Percentiles rank a stretch among this genome's conserved stretches.
Conservation (phyloP, 2,888 invertebrate genomes). For the Eristalis intricaria region DNA sequence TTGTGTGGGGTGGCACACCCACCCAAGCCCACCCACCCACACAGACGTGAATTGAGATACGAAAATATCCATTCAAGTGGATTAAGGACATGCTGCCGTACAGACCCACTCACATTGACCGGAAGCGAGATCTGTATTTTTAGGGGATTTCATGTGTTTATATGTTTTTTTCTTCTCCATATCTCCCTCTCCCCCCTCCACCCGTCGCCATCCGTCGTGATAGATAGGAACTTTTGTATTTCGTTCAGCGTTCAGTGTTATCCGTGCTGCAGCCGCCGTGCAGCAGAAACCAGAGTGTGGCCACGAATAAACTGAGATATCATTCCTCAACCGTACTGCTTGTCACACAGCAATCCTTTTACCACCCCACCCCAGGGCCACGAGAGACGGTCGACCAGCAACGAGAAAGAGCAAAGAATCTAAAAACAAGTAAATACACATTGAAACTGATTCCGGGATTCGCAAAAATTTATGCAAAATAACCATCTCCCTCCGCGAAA, state of each 20-base stretch:
- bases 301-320: neutral
- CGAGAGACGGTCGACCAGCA: too few species aligned
- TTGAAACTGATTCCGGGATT: neutral
- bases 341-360: neutral
- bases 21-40: neutral
- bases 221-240: too few species aligned
- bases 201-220: too few species aligned
- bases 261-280: neutral
- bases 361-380: neutral
- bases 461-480: neutral
- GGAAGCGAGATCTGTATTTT: constrained; percentile 11
- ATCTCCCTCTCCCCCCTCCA: neutral
- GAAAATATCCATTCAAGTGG: constrained; percentile 16
- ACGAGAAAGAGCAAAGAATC: neutral
- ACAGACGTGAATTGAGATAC: neutral
- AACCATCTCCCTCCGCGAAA: neutral
- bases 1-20: neutral
- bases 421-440: neutral
- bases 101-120: neutral
- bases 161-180: neutral
- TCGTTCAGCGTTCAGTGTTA: neutral
- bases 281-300: neutral
- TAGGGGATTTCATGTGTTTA: constrained; percentile 1
- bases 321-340: neutral
- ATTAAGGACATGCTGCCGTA: constrained; percentile 9